phyloP scores from a whole-genome alignment of 2,888 invertebrate species.

The Oegoconia quadripuncta region DNA sequence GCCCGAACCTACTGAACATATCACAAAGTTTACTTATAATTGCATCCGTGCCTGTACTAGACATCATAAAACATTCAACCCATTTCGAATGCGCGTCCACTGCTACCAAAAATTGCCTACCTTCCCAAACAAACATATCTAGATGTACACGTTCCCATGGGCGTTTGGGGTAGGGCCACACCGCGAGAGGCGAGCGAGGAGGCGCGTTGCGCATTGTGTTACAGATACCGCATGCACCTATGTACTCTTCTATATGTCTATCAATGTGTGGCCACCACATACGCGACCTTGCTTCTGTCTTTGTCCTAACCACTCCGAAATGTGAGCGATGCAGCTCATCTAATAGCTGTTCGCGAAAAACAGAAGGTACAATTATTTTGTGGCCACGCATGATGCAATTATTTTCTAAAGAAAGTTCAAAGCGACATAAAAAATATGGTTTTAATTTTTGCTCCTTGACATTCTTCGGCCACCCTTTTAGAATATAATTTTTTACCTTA shows the following conservation, averaged over 20 bases:
- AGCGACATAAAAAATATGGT: background rate
- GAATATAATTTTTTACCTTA: background rate
- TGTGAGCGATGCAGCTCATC: constrained; percentile 3
- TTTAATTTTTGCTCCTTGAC: background rate
- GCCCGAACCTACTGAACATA: background rate
- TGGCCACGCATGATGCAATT: constrained; percentile 6
- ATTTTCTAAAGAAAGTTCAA: constrained; percentile 1
- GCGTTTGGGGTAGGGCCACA: constrained; percentile 2
- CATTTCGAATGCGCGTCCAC: constrained; percentile 22
- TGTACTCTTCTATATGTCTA: background rate
- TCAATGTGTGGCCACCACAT: constrained; percentile 7
- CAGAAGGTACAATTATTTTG: background rate
- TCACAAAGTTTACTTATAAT: constrained; percentile 14
- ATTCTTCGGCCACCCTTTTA: background rate
- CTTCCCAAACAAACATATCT: too few species aligned
- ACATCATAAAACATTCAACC: constrained; percentile 20
- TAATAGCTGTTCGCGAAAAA: background rate
- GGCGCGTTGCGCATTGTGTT: constrained; percentile 2
- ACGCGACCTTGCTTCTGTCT: background rate
- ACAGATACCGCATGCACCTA: constrained; percentile 2
- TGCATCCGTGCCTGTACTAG: constrained; percentile 4
- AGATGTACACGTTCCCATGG: constrained; percentile 8
- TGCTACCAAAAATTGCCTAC: constrained; percentile 16
- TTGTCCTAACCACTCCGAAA: constrained; percentile 2
- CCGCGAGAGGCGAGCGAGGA: constrained; percentile 3